phyloP scores from a whole-genome alignment of 2,888 invertebrate genomes.

The Cerastis leucographa region DNA sequence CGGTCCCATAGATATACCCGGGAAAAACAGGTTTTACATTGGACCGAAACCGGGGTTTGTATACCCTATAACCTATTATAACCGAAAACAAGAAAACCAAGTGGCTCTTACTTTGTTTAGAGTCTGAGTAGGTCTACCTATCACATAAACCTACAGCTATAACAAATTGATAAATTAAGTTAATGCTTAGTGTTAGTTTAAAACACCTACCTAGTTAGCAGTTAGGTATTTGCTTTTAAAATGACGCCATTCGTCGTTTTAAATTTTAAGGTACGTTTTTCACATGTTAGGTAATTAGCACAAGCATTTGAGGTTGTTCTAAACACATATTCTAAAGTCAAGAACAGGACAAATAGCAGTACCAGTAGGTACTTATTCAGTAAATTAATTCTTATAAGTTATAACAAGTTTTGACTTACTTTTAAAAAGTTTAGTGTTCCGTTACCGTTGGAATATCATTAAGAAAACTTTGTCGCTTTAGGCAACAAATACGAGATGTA shows the following conservation, averaged over 20 bases:
- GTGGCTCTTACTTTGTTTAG: not conserved
- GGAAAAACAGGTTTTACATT: too few species aligned
- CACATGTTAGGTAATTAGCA: not conserved
- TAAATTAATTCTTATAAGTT: not conserved
- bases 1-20: too few species aligned
- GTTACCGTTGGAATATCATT: conserved; percentile 8
- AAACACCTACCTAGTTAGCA: not conserved
- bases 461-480: conserved; percentile 25
- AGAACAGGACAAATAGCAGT: not conserved
- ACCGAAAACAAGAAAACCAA: not conserved
- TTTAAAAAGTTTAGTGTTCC: conserved; percentile 15
- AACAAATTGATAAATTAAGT: conserved; percentile 7
- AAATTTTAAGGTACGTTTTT: not conserved
- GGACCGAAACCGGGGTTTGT: too few species aligned
- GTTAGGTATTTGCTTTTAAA: not conserved
- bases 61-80: too few species aligned
- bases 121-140: not conserved
- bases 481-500: conserved; percentile 20
- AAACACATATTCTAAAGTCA: not conserved
- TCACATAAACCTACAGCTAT: not conserved
- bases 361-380: not conserved
- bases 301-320: not conserved
- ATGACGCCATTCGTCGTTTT: not conserved
- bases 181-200: not conserved
- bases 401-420: conserved; percentile 47